Evolutionary conservation across 2,113 vertebrate genomes (phyloP), one percentile per base, ranked within the genome.

Genomic region (Ovis canadensis): DNA sequence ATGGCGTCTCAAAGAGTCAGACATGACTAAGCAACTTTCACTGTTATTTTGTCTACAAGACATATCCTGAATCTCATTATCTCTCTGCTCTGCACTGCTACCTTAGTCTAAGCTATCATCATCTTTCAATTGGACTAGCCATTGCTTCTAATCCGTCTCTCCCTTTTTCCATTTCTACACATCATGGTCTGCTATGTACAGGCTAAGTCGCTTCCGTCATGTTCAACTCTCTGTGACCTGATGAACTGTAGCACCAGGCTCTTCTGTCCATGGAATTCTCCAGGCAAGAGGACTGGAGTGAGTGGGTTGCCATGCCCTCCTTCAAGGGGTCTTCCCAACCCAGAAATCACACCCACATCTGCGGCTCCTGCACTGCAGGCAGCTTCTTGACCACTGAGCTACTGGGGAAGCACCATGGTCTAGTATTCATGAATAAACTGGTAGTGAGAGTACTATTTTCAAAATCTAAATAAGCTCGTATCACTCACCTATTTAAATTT

Each of bases 191-290:
- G 48, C 23, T 80, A 19, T 1, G 3, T 71, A 3, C 67, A 40
- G 36, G 19, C n/a, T 40, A 71, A 40, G 67, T 71, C 5, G 10
- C 67, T 71, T 71, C 5, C 0, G 67, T 40, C 67, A 71, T 40
- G 19, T 71, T 21, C 0, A 1, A 71, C n/a, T 71, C 67, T 71
- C n/a, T 23, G 67, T 0, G 0, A 40, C 67, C 19, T 1, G 11
- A 12, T 6, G 10, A 21, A 40, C 10, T 71, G 2, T 23, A 23
- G 67, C n/a, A 71, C 67, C 67, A 74, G 67, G 19, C 67, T 74
- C 19, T 74, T 74, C n/a, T 74, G n/a, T 40, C 19, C 19, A 12
- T 13, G 67, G 67, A 40, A 23, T 40, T 74, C 19, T 74, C 67
- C 67, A 74, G n/a, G n/a, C n/a, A 74, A 74, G 67, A 74, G 19